These are phyloP conservation scores for Hypena proboscidalis DNA, from an alignment of 2,888 invertebrate species.

Conservation along the genomic window DNA sequence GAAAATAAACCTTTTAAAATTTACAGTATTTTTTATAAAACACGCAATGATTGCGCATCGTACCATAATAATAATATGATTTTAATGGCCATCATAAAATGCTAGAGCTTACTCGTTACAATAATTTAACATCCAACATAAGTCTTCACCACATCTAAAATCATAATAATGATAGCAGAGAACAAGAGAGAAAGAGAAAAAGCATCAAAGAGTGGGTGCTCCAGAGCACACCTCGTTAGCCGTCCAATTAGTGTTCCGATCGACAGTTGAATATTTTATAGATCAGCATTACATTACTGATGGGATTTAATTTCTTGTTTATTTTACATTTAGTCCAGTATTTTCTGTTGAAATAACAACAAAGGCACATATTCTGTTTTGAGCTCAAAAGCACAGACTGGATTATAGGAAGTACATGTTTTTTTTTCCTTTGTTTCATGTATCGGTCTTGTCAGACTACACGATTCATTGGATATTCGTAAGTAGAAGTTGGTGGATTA, in stretches of 20 bases:
- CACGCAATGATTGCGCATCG: no score
- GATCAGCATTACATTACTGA: constrained; percentile 39
- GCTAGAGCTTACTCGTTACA: no score
- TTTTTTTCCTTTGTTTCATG: neutral
- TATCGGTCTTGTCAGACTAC: no score
- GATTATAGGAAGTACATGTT: neutral
- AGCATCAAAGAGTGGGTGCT: constrained; percentile 39
- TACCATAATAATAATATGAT: no score
- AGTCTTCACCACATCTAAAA: constrained; percentile 7
- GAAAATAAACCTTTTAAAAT: no score
- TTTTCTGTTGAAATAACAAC: constrained; percentile 7
- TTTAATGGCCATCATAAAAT: no score
- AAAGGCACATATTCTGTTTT: neutral
- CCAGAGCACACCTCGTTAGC: constrained; percentile 55
- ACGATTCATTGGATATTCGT: no score
- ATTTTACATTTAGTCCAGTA: constrained; percentile 20
- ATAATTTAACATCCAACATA: no score
- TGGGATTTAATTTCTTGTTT: constrained; percentile 38
- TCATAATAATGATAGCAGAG: constrained; percentile 18
- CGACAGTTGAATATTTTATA: constrained; percentile 56
- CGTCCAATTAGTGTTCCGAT: constrained; percentile 54
- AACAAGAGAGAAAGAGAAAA: constrained; percentile 29
- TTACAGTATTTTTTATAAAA: no score
- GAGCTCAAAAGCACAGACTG: constrained; percentile 39
- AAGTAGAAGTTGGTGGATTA: no score